Evolutionary conservation across 2,888 invertebrate genomes (phyloP), one percentile per base, ranked within the genome.

Genomic region (Tethea ocularis): DNA sequence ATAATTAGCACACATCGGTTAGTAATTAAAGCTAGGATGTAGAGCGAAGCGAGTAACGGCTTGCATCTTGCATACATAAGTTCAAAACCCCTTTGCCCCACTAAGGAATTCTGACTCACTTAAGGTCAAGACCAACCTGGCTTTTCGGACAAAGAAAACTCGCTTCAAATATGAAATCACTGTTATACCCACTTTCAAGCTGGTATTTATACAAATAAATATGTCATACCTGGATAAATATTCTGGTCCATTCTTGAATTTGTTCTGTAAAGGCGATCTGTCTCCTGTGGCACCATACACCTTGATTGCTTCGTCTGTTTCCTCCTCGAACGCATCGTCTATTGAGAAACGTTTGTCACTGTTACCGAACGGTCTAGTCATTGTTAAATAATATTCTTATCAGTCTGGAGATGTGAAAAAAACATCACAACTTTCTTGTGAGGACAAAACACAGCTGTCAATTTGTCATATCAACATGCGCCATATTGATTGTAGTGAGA

Each of bases 311-410:
- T 97, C 97, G 78, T 97, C 97, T 54, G 96, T 96, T 83, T 97
- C 97, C 82, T 97, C 97, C 81, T 97, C 97, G 80, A 97, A 97
- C 15, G 97, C 97, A 86, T 97, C 97, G 86, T 97, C 97, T 75
- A 97, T 97, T 57, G 96, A 96, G 89, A 97, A 97, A 70, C 96
- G 93, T 81, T 95, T 95, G 73, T 95, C 95, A 83, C 81, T 89
- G 65, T 86, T 89, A 71, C 91, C 89, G 72, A 91, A 92, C 63
- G 92, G 85, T 80, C 89, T 87, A 74, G 93, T 93, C 94, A 94
- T 94, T 83, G 80, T 91, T 77, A 77, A 76, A 75, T 74, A 73
- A 72, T 72, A 71, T 68, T 77, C 69, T 72, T 80, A 75, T 71
- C 73, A 68, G 71, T 67, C 71, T 85, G 78, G 77, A 83, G 77